phyloP scores from a whole-genome alignment of 2,888 invertebrate species.

The Anodontia alba region DNA sequence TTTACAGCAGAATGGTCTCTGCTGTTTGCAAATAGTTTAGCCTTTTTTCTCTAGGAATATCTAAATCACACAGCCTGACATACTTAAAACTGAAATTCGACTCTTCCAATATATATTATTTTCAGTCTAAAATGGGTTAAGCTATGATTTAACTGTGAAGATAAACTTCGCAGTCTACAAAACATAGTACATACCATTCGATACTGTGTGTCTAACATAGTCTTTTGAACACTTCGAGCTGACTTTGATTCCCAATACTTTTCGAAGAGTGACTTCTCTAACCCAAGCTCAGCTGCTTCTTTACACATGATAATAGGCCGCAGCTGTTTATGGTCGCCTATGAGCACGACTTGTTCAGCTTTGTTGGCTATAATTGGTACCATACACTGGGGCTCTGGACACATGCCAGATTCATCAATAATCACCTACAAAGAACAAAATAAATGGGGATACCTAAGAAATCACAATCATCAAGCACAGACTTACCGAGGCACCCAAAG shows the following conservation, averaged over 20 bases:
- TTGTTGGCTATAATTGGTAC: conserved; percentile 73
- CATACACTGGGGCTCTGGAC: conserved; percentile 79
- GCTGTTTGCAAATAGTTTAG: too few relatives aligned
- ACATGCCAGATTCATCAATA: conserved; percentile 82
- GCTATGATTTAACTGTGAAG: too few relatives aligned
- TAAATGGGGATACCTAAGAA: not conserved
- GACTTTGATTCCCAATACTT: conserved; percentile 16
- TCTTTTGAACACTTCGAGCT: conserved; percentile 53
- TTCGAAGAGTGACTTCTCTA: conserved; percentile 64
- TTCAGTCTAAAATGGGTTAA: too few relatives aligned
- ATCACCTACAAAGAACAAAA: conserved; percentile 66
- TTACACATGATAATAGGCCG: conserved; percentile 76
- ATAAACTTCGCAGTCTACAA: too few relatives aligned
- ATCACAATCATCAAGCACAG: too few relatives aligned
- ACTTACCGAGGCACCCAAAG: too few relatives aligned
- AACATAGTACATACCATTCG: conserved; percentile 70
- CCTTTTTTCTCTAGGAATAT: too few relatives aligned
- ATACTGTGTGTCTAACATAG: conserved; percentile 72
- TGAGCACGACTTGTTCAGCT: conserved; percentile 75
- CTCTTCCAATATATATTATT: too few relatives aligned
- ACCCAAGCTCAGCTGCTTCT: conserved; percentile 60
- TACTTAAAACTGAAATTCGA: too few relatives aligned
- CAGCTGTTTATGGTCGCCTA: conserved; percentile 82
- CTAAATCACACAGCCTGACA: too few relatives aligned
- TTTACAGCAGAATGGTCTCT: too few relatives aligned